Evolutionary conservation across 2,113 vertebrate species (phyloP).

Genomic region (Recurvirostra avosetta): DNA sequence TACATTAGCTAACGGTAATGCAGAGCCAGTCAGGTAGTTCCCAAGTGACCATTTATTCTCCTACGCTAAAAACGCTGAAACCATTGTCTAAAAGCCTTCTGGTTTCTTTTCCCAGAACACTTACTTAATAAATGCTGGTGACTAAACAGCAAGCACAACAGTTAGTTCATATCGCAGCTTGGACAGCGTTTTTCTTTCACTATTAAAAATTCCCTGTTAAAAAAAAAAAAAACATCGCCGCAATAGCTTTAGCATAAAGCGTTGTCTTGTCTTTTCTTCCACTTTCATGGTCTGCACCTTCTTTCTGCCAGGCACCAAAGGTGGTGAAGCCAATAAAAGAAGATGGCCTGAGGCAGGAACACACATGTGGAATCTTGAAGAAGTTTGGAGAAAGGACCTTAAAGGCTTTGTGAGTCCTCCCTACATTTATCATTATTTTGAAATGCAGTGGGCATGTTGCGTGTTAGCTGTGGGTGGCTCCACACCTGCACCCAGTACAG

Average conservation of each 20-base stretch:
- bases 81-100: too few relatives aligned
- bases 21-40: too few relatives aligned
- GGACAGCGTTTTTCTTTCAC: not conserved
- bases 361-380: conserved; percentile 39
- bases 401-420: conserved; percentile 53
- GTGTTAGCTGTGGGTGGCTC: not conserved
- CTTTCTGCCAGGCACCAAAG: conserved; percentile 15
- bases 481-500: not conserved
- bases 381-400: conserved; percentile 30
- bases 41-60: too few relatives aligned
- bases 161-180: not conserved
- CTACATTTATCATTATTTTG: rapidly evolving
- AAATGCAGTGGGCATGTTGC: rapidly evolving
- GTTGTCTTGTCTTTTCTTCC: not conserved
- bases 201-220: not conserved
- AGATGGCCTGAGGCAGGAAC: conserved; percentile 25
- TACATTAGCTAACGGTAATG: too few relatives aligned
- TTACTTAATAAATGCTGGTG: too few relatives aligned
- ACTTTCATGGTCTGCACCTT: not conserved
- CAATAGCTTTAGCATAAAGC: not conserved
- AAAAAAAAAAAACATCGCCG: rapidly evolving
- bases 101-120: too few relatives aligned
- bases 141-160: not conserved
- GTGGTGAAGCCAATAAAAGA: conserved; percentile 54
- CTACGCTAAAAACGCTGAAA: too few relatives aligned